Conservation (phyloP, 2,797 vertebrate genomes). For the Pangasius djambal region DNA sequence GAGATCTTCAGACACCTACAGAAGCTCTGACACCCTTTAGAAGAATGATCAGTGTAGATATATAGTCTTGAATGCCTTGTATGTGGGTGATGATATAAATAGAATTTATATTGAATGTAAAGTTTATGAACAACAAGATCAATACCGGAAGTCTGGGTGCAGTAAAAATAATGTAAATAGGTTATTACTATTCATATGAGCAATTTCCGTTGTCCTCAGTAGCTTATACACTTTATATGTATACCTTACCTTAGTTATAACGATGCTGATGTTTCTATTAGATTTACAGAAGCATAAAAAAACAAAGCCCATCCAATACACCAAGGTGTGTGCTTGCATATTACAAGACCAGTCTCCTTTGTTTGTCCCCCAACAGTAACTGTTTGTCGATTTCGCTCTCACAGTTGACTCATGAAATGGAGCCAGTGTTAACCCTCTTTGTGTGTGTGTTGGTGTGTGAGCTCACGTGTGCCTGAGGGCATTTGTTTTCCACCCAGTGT, state of each 20-base stretch:
- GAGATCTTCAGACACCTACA: slow-evolving; percentile 39
- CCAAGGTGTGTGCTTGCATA: slow-evolving; percentile 51
- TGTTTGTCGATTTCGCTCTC: slow-evolving; percentile 63
- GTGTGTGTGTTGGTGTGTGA: slow-evolving; percentile 50
- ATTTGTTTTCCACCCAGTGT: slow-evolving; percentile 74
- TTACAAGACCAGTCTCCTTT: slow-evolving; percentile 52
- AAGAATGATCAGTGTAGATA: background rate
- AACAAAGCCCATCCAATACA: background rate
- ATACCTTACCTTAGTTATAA: background rate
- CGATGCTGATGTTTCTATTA: background rate
- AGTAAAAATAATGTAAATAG: background rate
- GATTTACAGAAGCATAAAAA: background rate
- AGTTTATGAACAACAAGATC: background rate
- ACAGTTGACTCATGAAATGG: slow-evolving; percentile 63
- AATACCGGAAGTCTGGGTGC: background rate
- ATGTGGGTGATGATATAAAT: background rate
- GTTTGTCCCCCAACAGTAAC: slow-evolving; percentile 58
- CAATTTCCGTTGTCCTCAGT: background rate
- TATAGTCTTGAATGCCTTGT: slow-evolving; percentile 3
- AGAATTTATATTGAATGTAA: slow-evolving; percentile 1
- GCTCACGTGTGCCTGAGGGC: slow-evolving; percentile 49
- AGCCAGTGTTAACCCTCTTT: slow-evolving; percentile 58
- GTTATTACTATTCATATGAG: background rate
- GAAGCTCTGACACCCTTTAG: slow-evolving; percentile 49
- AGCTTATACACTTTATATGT: background rate